Conservation (phyloP, 2,797 vertebrate genomes). For the Ptychobarbus kaznakovi region DNA sequence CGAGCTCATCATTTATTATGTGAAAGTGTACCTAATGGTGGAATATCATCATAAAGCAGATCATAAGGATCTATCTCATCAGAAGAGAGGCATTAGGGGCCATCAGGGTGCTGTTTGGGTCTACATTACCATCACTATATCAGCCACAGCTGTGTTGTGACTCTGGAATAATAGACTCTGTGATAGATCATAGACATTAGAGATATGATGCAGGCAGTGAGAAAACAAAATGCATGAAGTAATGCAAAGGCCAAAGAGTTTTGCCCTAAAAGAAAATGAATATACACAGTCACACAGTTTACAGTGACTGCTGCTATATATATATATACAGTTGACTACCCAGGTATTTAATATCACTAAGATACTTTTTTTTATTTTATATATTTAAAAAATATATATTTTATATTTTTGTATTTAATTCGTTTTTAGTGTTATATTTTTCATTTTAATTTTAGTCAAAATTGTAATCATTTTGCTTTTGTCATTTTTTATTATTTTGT, state of each 20-base stretch:
- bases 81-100: conserved; percentile 16
- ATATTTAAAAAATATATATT: too few relatives aligned
- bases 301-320: not conserved
- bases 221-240: not conserved
- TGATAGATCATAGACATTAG: conserved; percentile 18
- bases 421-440: too few relatives aligned
- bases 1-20: not conserved
- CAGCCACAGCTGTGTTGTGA: conserved; percentile 9
- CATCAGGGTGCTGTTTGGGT: not conserved
- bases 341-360: not conserved
- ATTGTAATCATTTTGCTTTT: not conserved
- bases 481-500: not conserved
- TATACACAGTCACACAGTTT: not conserved
- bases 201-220: conserved; percentile 14
- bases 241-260: not conserved
- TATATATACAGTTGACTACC: too few relatives aligned
- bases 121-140: conserved; percentile 15
- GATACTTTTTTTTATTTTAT: too few relatives aligned
- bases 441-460: too few relatives aligned
- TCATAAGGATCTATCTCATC: conserved; percentile 26
- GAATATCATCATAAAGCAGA: conserved; percentile 5
- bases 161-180: conserved; percentile 13
- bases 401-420: too few relatives aligned
- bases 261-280: not conserved
- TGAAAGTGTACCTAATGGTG: not conserved